Base-by-base conservation (phyloP, 1,140 invertebrate genomes). In the Lordiphosa collinella region DNA sequence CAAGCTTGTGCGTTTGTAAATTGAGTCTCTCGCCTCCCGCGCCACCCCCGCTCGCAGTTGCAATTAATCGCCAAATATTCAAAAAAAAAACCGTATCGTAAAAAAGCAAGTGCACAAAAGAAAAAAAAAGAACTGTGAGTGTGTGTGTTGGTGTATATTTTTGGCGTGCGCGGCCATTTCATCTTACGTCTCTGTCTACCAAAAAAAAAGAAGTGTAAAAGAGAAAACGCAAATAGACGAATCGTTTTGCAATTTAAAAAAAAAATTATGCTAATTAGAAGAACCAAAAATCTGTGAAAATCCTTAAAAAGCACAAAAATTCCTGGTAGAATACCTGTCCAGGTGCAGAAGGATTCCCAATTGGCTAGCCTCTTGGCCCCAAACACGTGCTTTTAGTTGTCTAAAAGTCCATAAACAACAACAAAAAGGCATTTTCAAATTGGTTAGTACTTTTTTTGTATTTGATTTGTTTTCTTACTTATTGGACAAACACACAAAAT, bases 91-190 rank as follows among this genome's bases (percentile, higher is more conserved):
- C 46, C 5, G 35, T 60, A 67, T 43, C 18, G 9, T 44, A 52
- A 43, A 58, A 55, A 64, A 53, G 74, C 71, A 71, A 80, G 76
- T 80, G 76, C 70, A 75, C 66, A 79, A 72, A 57, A 47, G 41
- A 40, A 36, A 54, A 13, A 50, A 36, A 62, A 63, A 65, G 31
- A 16, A 36, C 32, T 48, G 18, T 43, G 36, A 55, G 44, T 58
- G 55, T 64, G 62, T 68, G 72, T 73, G 51, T 68, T 52, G 55
- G 65, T 82, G 50, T 74, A 55, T 82, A 84, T 84, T 80, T 80
- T 82, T 80, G 78, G 76, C 78, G 76, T 84, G 76, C 76, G 76
- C 76, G 76, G 76, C 76, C 76, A 82, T 80, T 80, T 82, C 74
- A 82, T 80, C 63, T 76, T 74, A 53, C 52, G 35, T 54, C 37